These are phyloP conservation scores for Stenchaetothrips biformis DNA, from an alignment of 2,888 invertebrate species.

Conservation along the genomic window DNA sequence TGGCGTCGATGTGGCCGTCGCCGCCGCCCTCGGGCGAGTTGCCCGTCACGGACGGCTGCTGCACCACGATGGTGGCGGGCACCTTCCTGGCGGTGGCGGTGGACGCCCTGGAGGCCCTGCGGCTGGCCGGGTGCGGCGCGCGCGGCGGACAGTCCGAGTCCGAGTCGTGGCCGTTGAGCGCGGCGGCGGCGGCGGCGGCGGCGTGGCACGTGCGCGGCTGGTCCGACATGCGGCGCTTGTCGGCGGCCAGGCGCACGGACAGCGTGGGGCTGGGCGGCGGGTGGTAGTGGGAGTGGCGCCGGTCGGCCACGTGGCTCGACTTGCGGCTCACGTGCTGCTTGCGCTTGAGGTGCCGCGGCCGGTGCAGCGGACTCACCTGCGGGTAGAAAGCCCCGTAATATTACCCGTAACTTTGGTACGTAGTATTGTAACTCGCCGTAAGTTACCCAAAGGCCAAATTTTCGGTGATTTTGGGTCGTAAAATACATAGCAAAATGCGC, in stretches of 20 bases:
- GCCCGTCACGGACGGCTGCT: slow-evolving; percentile 40
- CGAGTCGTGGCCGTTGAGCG: slow-evolving; percentile 32
- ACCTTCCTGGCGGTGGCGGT: slow-evolving; percentile 30
- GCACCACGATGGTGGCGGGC: slow-evolving; percentile 39
- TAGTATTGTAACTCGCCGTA: too few relatives aligned
- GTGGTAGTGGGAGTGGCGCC: slow-evolving; percentile 45
- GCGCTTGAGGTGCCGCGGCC: slow-evolving; percentile 37
- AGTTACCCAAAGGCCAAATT: too few relatives aligned
- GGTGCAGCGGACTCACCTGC: slow-evolving; percentile 34
- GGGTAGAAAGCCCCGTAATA: too few relatives aligned
- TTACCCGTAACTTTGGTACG: too few relatives aligned
- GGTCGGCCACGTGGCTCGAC: slow-evolving; percentile 37
- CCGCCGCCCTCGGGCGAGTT: slow-evolving; percentile 37
- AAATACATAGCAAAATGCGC: too few relatives aligned
- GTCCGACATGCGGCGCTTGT: slow-evolving; percentile 31
- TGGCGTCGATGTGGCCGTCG: slow-evolving; percentile 10
- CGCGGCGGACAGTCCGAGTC: slow-evolving; percentile 34
- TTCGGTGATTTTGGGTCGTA: too few relatives aligned
- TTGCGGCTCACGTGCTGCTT: slow-evolving; percentile 10
- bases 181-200: slow-evolving; percentile 38
- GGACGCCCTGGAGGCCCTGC: slow-evolving; percentile 19
- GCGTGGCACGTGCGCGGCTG: slow-evolving; percentile 36
- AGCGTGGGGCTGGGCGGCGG: slow-evolving; percentile 38
- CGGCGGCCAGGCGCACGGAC: slow-evolving; percentile 35
- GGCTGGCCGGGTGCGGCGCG: slow-evolving; percentile 32